Evolutionary conservation across 2,888 invertebrate genomes (phyloP).

Genomic region (Lapara coniferarum): DNA sequence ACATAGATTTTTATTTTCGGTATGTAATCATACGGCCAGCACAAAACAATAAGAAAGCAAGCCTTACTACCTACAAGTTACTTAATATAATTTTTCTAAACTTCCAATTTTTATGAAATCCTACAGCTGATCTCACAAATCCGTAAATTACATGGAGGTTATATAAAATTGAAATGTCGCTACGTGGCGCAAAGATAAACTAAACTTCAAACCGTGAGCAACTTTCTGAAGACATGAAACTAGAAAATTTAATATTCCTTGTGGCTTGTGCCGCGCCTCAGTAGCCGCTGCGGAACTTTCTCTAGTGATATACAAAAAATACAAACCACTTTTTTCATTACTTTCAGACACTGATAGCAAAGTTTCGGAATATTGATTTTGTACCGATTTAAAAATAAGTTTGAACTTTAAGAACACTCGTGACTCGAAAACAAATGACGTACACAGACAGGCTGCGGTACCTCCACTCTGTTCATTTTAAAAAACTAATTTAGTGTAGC

Average conservation of each 20-base stretch:
- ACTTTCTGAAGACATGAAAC: slow-evolving; percentile 71
- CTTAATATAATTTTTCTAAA: too few species aligned
- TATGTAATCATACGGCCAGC: too few species aligned
- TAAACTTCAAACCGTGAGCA: slow-evolving; percentile 57
- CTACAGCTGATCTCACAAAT: slow-evolving; percentile 4
- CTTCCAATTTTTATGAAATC: not conserved
- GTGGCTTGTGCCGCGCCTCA: slow-evolving; percentile 49
- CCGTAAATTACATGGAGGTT: not conserved
- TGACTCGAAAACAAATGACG: not conserved
- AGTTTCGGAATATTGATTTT: slow-evolving; percentile 14
- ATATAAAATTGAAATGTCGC: slow-evolving; percentile 72
- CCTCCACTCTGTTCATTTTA: too few species aligned
- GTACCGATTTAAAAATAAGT: slow-evolving; percentile 2
- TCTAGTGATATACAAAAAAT: slow-evolving; percentile 39
- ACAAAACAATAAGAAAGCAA: too few species aligned
- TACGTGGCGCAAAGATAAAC: slow-evolving; percentile 61
- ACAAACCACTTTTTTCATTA: slow-evolving; percentile 30
- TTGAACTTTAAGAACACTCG: not conserved
- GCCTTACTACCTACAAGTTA: too few species aligned
- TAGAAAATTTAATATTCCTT: slow-evolving; percentile 72
- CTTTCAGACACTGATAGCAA: slow-evolving; percentile 14
- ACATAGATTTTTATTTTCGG: too few species aligned
- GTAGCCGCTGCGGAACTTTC: slow-evolving; percentile 38
- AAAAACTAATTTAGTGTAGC: too few species aligned
- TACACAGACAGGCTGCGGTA: too few species aligned